Base-by-base conservation (phyloP, 2,797 vertebrate genomes). In the Ataeniobius toweri region DNA sequence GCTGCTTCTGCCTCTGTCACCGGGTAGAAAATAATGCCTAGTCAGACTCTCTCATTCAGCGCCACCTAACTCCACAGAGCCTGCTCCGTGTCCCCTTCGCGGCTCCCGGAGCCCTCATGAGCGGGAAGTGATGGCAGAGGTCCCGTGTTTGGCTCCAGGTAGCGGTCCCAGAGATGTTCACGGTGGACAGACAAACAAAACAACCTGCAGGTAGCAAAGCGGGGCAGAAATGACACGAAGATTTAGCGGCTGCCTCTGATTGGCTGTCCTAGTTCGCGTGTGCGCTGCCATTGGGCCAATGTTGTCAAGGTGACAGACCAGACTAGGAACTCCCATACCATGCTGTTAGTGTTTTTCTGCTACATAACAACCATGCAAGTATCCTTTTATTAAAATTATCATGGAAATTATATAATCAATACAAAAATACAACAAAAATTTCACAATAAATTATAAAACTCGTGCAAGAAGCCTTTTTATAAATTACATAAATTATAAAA, bases 241-340 rank as follows among this genome's bases (percentile, higher is more conserved):
- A 85, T 88, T 74, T 56, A 78, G 31, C 81, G 88, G 87, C 46
- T 4, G 89, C 79, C 82, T 89, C 36, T 90, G 93, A 94, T 95
- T 95, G 93, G 93, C 93, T 94, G 90, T 86, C 91, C 90, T 91
- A 89, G 82, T 93, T 94, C 87, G 90, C 90, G 90, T 93, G 87
- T 67, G 91, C 89, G 90, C 90, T 92, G 91, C 94, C 90, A 95
- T 95, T 95, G 94, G 94, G 90, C 93, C 90, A 91, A 94, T 95
- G 93, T 95, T 93, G 94, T 95, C 93, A 95, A 94, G 94, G 94
- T 95, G 93, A 91, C 92, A 92, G 93, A 94, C 85, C 91, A 94
- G 93, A 94, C 91, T 92, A 89, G 84, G 82, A 89, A 90, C 80
- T 88, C 90, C 89, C 86, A 86, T 84, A 85, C 83, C 87, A 90